Base-by-base conservation (phyloP, 2,888 invertebrate species). In the Mylabris sibirica region DNA sequence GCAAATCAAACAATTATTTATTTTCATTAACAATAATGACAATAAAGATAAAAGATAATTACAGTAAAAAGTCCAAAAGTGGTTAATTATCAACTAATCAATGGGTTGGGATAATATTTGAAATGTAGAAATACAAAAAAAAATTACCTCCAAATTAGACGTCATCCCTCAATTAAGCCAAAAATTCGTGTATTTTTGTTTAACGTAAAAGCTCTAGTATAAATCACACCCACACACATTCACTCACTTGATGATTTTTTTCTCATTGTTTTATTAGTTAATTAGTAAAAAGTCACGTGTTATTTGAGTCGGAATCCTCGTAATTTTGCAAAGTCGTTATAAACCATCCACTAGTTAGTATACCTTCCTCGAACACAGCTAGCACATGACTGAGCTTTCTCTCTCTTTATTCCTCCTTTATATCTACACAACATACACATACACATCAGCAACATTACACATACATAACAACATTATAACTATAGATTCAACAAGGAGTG, bases 1-100 rank as follows among this genome's bases (percentile, higher is more conserved):
- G 61, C 66, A 66, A 69, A 69, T 69, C 69, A 69, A 64, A 60
- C 34, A 60, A 60, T 24, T n/a, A 20, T 22, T 34, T 8, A 60
- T 24, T 30, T 60, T 11, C 60, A 8, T 60, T 9, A 12, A 60
- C n/a, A 17, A 30, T 30, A 30, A 14, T 17, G 14, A 22, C 11
- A 38, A n/a, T 61, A 12, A 22, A 14, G 17, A 20, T 41, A 61
- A 41, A 4, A 60, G 26, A 30, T 30, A 30, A 9, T 9, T 26
- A 60, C 17, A 24, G 59, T 6, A 17, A 26, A 8, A 24, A 30
- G 35, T 20, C 26, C 30, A 60, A 60, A 44, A 14, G 30, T 60
- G 30, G 17, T 30, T 5, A 14, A n/a, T n/a, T 26, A 59, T 59
- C 59, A 59, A 22, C 30, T 26, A 8, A 8, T 59, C 9, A 59